Base-by-base conservation (phyloP, 2,113 vertebrate species). In the Piliocolobus tephrosceles region DNA sequence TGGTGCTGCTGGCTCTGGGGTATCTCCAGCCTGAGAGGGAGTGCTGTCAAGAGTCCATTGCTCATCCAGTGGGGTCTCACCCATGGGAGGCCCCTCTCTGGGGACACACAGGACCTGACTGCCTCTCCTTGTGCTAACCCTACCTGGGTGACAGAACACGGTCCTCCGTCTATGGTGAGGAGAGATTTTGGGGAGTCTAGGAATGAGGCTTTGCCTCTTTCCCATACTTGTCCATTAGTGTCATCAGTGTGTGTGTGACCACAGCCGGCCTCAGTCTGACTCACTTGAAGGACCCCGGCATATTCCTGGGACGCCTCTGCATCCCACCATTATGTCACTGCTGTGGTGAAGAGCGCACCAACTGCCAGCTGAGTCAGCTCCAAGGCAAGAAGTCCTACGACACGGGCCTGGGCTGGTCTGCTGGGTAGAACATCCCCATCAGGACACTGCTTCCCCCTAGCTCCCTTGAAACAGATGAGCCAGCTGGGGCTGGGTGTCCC, bases 331-430 rank as follows among this genome's bases (percentile, higher is more conserved):
- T 99, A 99, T 0, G 98, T 98, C 0, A 99, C 99, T 52, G 99
- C 99, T 0, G 97, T 99, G 1, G 99, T 96, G 43, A 99, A 99
- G 98, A 99, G 90, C 98, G 83, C 93, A 98, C 98, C 0, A 0
- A 0, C 1, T 99, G 99, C 97, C 97, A 73, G 0, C 83, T 99
- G 47, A 83, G 16, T 0, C 90, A 99, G 0, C 95, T 99, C 40
- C 10, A 0, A 12, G 99, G 99, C 55, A 99, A 99, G 97, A 99
- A 98, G 92, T 99, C 99, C 1, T 99, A 99, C 92, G 99, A 99
- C 98, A 99, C 99, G 0, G 99, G 99, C n/a, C 93, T 99, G 82
- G 98, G 98, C n/a, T 99, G 98, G 96, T 98, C 99, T 0, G 99
- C 99, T 18, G 99, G 99, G 91, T 99, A 99, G 99, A 98, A 97